A percentile compares a stretch with the other conserved stretches of the same genome.
Evolutionary conservation across 2,888 invertebrate species (phyloP).

Genomic region (Stenodera caucasica): DNA sequence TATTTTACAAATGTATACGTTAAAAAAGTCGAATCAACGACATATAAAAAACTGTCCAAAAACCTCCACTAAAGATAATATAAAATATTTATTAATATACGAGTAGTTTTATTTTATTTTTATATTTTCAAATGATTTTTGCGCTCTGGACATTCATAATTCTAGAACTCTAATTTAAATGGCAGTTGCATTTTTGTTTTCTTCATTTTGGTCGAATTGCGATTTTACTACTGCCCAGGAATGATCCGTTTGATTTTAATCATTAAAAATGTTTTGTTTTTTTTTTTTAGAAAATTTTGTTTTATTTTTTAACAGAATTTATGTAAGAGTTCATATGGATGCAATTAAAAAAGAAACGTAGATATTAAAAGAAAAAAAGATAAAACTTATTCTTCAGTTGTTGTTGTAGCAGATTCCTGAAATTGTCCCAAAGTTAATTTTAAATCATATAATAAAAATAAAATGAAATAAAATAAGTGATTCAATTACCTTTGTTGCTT

Average conservation of each 20-base stretch:
- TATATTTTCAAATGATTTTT: constrained; percentile 33
- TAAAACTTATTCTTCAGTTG: constrained; percentile 48
- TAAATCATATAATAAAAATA: too few relatives aligned
- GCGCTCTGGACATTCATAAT: constrained; percentile 40
- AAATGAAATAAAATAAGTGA: constrained; percentile 5
- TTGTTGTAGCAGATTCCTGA: constrained; percentile 43
- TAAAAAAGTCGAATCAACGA: constrained; percentile 53
- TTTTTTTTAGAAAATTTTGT: constrained; percentile 36
- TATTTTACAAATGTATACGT: constrained; percentile 56
- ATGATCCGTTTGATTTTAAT: constrained; percentile 46
- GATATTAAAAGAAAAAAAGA: constrained; percentile 19
- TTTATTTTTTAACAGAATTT: constrained; percentile 10
- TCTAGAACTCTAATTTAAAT: constrained; percentile 44
- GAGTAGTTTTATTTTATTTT: constrained; percentile 43
- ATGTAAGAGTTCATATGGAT: constrained; percentile 8
- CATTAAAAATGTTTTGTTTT: constrained; percentile 38
- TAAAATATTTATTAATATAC: constrained; percentile 49
- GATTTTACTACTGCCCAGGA: constrained; percentile 49
- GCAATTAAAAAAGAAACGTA: constrained; percentile 22
- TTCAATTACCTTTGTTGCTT: constrained; percentile 15
- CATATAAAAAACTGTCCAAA: constrained; percentile 55
- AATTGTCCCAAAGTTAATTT: constrained; percentile 28
- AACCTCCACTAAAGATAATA: constrained; percentile 50
- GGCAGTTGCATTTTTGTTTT: constrained; percentile 50
- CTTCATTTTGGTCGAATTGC: constrained; percentile 49